Base-by-base conservation (phyloP, 2,888 invertebrate genomes). In the Leptogaster cylindrica region DNA sequence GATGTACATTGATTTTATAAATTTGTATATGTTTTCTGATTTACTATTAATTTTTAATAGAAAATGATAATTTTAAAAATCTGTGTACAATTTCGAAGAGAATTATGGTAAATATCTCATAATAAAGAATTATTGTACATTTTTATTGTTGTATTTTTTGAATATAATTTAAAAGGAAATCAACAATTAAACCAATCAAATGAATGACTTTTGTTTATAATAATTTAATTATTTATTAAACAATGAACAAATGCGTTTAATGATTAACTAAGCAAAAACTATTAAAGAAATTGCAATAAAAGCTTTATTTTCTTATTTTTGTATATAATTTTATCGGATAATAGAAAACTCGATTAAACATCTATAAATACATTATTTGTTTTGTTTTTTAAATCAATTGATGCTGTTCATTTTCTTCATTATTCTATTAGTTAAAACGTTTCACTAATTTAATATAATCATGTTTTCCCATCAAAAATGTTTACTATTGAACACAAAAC, bases 311-410 rank as follows among this genome's bases (percentile, higher is more conserved):
- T 48, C 27, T 64, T 63, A 10, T 27, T 27, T 63, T 64, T 64
- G 46, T 48, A 48, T 48, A 48, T 33, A 64, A 48, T 64, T 48
- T 48, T 64, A 48, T 64, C 48, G 64, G 36, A 48, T 64, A 48
- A 64, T 64, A 64, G 64, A 64, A 64, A 64, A 64, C 64, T 64
- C 20, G 64, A 20, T 64, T 64, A 44, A 64, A 48, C 64, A 64
- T 64, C 48, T 64, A 64, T 48, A 64, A 64, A 64, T 31, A 64
- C 33, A 33, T 27, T 48, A 31, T 48, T 64, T 64, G 14, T 64
- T 64, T 31, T 28, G 14, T 16, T 48, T 7, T 5, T 25, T 48
- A n/a, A n/a, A n/a, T n/a, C n/a, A n/a, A n/a, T n/a, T n/a, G n/a
- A n/a, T n/a, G n/a, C n/a, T n/a, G n/a, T n/a, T n/a, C n/a, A n/a